Conservation (phyloP, 2,888 invertebrate species). For the Napeogenes sylphis region DNA sequence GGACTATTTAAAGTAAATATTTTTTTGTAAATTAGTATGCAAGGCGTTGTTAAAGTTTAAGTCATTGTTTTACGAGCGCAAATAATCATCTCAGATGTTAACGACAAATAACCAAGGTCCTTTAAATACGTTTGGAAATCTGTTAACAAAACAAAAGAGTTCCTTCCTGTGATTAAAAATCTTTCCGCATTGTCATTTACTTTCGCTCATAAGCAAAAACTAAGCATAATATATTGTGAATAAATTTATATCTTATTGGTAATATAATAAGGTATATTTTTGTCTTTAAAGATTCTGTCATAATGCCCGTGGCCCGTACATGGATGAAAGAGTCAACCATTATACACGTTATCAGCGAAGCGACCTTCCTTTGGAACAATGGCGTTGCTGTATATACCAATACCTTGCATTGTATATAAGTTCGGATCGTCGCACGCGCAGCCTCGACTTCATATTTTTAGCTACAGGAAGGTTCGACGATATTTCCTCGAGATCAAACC, state of each 20-base stretch:
- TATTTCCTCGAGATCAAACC: slow-evolving; percentile 54
- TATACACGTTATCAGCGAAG: slow-evolving; percentile 40
- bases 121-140: slow-evolving; percentile 17
- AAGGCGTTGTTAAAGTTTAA: slow-evolving; percentile 3
- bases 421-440: slow-evolving; percentile 59
- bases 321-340: slow-evolving; percentile 25
- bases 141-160: slow-evolving; percentile 24
- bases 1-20: not conserved
- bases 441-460: slow-evolving; percentile 69
- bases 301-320: slow-evolving; percentile 12
- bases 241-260: not conserved
- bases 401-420: slow-evolving; percentile 30
- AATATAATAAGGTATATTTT: slow-evolving; percentile 5
- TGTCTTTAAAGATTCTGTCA: slow-evolving; percentile 2
- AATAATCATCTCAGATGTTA: slow-evolving; percentile 1
- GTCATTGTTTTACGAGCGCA: slow-evolving; percentile 4
- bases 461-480: slow-evolving; percentile 64
- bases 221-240: not conserved
- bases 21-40: not conserved
- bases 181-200: slow-evolving; percentile 15
- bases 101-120: slow-evolving; percentile 20
- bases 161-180: slow-evolving; percentile 21
- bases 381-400: slow-evolving; percentile 28
- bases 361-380: slow-evolving; percentile 58
- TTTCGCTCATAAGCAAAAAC: slow-evolving; percentile 11